Conservation (phyloP, 2,888 invertebrate species). For the Phalangium opilio region DNA sequence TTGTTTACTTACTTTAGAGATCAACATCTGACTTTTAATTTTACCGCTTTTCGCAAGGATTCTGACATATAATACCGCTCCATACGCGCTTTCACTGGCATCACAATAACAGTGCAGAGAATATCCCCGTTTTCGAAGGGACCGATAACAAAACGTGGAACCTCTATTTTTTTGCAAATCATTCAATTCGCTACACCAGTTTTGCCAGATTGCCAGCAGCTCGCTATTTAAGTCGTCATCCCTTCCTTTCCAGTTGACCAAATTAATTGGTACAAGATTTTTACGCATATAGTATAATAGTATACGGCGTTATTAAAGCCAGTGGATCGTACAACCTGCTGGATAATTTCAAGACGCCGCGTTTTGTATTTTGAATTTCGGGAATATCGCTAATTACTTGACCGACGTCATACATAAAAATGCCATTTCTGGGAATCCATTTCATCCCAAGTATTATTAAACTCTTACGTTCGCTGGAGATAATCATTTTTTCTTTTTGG, state of each 20-base stretch:
- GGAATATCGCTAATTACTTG: too few relatives aligned
- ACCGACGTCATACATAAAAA: too few relatives aligned
- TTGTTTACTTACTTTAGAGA: conserved; percentile 18
- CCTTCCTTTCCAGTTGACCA: conserved; percentile 20
- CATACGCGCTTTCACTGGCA: conserved; percentile 14
- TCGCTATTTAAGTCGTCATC: conserved; percentile 18
- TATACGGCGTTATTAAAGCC: conserved; percentile 15
- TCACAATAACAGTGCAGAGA: conserved; percentile 19
- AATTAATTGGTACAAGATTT: conserved; percentile 21
- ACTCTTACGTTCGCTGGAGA: too few relatives aligned
- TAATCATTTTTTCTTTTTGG: too few relatives aligned
- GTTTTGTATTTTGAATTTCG: too few relatives aligned
- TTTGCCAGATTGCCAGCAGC: conserved; percentile 1
- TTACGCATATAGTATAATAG: conserved; percentile 13
- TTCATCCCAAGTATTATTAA: too few relatives aligned
- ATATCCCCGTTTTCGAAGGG: background rate
- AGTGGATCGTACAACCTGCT: conserved; percentile 14
- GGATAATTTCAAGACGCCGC: too few relatives aligned
- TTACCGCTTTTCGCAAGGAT: background rate
- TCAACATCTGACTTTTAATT: background rate
- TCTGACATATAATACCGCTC: conserved; percentile 17
- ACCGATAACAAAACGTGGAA: conserved; percentile 6
- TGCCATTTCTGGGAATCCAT: too few relatives aligned
- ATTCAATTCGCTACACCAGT: conserved; percentile 1
- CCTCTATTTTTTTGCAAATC: background rate